phyloP scores from a whole-genome alignment of 2,888 invertebrate genomes.

The Amitus sp. region DNA sequence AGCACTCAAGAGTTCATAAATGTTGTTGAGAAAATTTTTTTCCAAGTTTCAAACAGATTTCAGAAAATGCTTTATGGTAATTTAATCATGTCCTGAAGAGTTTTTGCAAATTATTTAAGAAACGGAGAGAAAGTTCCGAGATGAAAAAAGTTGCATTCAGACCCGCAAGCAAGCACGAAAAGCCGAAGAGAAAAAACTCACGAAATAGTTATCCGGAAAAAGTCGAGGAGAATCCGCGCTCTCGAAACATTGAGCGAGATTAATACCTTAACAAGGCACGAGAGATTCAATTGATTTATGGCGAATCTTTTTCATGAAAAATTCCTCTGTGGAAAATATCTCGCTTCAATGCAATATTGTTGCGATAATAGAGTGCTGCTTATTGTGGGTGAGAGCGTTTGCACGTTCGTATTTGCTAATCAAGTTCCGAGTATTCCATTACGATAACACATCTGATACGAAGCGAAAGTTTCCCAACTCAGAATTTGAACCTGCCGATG shows the following conservation, averaged over 20 bases:
- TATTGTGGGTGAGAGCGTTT: too few species aligned
- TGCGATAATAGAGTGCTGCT: too few species aligned
- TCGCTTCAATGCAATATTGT: not conserved
- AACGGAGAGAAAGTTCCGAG: not conserved
- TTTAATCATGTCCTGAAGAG: not conserved
- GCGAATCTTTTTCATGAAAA: not conserved
- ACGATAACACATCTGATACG: slow-evolving; percentile 17
- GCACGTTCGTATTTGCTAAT: not conserved
- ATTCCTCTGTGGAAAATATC: not conserved
- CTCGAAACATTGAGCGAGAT: not conserved
- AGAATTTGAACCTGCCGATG: slow-evolving; percentile 31
- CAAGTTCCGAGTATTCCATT: slow-evolving; percentile 6
- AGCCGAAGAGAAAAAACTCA: not conserved
- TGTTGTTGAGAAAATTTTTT: not conserved
- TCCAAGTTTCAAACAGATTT: not conserved
- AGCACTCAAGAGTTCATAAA: not conserved
- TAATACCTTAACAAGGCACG: not conserved
- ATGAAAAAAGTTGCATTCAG: slow-evolving; percentile 4
- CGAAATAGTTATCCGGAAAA: slow-evolving; percentile 1
- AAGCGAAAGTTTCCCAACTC: slow-evolving; percentile 28
- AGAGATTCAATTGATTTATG: not conserved
- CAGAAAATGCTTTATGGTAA: not conserved
- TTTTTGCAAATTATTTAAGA: not conserved
- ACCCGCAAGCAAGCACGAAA: not conserved
- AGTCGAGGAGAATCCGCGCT: not conserved